Evolutionary conservation across 2,797 vertebrate species (phyloP), one percentile per base, ranked within the genome.

Genomic region (Ptychadena robeensis): DNA sequence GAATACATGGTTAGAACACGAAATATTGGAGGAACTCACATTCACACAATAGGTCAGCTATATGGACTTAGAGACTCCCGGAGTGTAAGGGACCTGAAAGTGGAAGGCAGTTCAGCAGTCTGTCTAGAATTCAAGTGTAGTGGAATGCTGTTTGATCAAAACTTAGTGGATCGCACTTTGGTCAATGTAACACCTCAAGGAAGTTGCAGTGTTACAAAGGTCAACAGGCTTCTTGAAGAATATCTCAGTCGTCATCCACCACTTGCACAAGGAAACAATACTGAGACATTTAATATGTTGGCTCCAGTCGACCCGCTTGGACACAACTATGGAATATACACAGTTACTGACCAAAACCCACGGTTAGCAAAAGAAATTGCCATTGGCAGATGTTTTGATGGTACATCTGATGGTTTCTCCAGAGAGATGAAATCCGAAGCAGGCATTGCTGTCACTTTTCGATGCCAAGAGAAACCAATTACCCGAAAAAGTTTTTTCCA

Each of bases 301-400:
- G 96, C 96, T 0, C 98, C 97, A 0, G 91, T 98, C 0, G 98
- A 99, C 88, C 97, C 97, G 0, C 88, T 99, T 64, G 98, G 98
- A 30, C 98, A 99, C 92, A 99, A 99, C 90, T 99, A 99, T 0
- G 98, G 98, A 71, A 96, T 99, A 89, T 99, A 99, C 89, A 99
- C 98, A 0, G 98, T 99, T 87, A 99, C 97, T 1, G 98, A 99
- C 89, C 98, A 98, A 90, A 99, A 95, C 89, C 97, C 98, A 0
- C 91, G 96, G 7, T 85, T 97, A 72, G 97, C 98, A 71, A 99
- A 99, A 90, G 98, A 99, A 80, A 99, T 99, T 0, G 98, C 98
- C 69, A 98, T 99, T 6, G 98, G 98, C 38, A 96, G 98, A 82
- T 99, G 97, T 91, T 99, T 99, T 12, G 96, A 98, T 1, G 98